Base-by-base conservation (phyloP, 2,797 vertebrate genomes). In the Typhlichthys subterraneus region DNA sequence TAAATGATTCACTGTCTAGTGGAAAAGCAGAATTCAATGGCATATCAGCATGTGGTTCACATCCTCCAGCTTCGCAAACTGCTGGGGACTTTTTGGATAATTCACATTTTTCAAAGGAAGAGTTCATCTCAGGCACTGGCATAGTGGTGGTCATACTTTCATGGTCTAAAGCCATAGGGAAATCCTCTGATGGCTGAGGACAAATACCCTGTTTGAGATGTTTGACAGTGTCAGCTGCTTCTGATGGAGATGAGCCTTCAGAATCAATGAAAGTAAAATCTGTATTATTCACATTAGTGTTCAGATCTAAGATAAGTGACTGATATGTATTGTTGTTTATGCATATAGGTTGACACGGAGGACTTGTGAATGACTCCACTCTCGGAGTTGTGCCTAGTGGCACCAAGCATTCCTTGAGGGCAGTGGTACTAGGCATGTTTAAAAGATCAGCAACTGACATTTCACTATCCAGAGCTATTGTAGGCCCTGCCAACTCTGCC, bases 261-360 rank as follows among this genome's bases (percentile, higher is more conserved):
- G 92, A 92, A 69, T 93, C 92, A 51, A 92, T 92, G 46, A 92
- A 92, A 69, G 76, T 62, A 75, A 92, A 91, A 67, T 93, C 85
- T 0, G 79, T 83, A 59, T 85, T 76, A 57, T 81, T 85, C 50
- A 87, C 70, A 65, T 92, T 92, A 76, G 89, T 91, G 81, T 91
- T 91, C 23, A 87, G 70, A 80, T 92, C 93, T 65, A 77, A 42
- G 11, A 78, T 80, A 5, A 81, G 19, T 0, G 79, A 73, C 65
- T 83, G 83, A 42, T 87, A 86, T 23, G 73, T 54, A 2, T 90
- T 84, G 9, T 88, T 88, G 74, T 89, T 79, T n/a, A 64, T 54
- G 53, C 72, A 68, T 2, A 72, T 54, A 12, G 23, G 63, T 67
- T 84, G 69, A 23, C 61, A 33, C 8, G 7, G 7, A 1, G 33